Conservation (phyloP, 2,888 invertebrate species). For the Andrena praecox region DNA sequence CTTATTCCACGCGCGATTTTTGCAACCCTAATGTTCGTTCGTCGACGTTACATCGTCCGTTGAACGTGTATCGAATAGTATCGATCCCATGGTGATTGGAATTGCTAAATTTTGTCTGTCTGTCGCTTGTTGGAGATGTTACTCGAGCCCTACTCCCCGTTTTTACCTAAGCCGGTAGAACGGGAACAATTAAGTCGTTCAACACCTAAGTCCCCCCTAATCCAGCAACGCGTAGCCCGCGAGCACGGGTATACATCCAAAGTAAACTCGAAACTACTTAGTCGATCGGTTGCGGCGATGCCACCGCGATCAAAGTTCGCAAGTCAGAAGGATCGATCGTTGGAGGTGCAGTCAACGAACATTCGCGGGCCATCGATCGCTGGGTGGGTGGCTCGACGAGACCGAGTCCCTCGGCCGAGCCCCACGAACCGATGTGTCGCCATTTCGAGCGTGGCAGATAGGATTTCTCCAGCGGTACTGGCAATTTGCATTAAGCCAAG, state of each 20-base stretch:
- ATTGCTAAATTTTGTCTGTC: neutral
- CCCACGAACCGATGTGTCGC: slow-evolving; percentile 33
- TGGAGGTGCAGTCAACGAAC: neutral
- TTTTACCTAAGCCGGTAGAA: neutral
- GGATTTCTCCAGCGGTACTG: slow-evolving; percentile 40
- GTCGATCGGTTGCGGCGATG: neutral
- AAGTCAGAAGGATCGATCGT: slow-evolving; percentile 4
- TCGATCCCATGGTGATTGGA: neutral
- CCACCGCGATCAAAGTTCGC: neutral
- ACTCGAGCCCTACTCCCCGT: neutral
- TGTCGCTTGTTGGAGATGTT: neutral
- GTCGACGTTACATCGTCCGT: neutral
- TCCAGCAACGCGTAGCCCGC: neutral
- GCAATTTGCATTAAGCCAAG: slow-evolving; percentile 65
- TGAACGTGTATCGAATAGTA: slow-evolving; percentile 1
- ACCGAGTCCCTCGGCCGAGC: slow-evolving; percentile 27
- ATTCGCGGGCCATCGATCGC: neutral
- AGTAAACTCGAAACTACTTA: slow-evolving; percentile 6
- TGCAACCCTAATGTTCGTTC: slow-evolving; percentile 9
- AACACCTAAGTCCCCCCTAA: neutral
- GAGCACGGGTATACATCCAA: neutral
- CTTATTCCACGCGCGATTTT: slow-evolving; percentile 6
- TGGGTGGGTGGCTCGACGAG: neutral
- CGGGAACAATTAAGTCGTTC: neutral
- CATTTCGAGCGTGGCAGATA: slow-evolving; percentile 34